A percentile compares a stretch with the other conserved stretches of the same genome.
These are phyloP conservation scores for Tuberolachnus salignus DNA, from an alignment of 2,888 invertebrate species.

Conservation along the genomic window DNA sequence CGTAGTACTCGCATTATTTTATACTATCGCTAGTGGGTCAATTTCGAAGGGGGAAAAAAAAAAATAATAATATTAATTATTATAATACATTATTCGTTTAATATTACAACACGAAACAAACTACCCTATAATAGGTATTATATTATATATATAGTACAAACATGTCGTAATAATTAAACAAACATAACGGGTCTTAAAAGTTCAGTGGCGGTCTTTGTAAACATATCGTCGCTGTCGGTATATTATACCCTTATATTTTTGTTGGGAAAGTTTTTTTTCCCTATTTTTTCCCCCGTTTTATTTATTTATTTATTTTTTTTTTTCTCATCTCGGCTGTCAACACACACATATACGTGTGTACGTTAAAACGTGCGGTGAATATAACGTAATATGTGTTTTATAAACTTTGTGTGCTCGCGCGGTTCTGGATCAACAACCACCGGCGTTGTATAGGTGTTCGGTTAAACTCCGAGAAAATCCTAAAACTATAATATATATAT, in stretches of 20 bases:
- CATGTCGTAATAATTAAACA: slow-evolving; percentile 14
- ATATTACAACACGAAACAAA: neutral
- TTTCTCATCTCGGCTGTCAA: neutral
- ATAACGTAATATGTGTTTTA: neutral
- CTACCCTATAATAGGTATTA: neutral
- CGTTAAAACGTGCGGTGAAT: neutral
- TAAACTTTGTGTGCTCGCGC: neutral
- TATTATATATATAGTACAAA: too few species aligned
- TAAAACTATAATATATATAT: too few species aligned
- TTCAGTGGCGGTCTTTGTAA: neutral
- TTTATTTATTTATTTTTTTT: neutral
- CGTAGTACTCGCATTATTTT: neutral
- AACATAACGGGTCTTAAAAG: slow-evolving; percentile 9
- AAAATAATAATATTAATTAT: slow-evolving; percentile 1
- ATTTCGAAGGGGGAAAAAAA: too few species aligned
- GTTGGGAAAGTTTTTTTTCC: neutral
- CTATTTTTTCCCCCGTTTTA: too few species aligned
- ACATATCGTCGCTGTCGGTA: neutral
- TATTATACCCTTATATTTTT: neutral
- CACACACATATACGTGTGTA: too few species aligned
- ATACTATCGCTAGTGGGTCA: neutral
- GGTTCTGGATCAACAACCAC: neutral
- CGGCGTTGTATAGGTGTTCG: too few species aligned
- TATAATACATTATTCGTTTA: neutral
- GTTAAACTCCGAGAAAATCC: too few species aligned